Base-by-base conservation (phyloP, 2,113 vertebrate genomes). In the Stictonetta naevosa region DNA sequence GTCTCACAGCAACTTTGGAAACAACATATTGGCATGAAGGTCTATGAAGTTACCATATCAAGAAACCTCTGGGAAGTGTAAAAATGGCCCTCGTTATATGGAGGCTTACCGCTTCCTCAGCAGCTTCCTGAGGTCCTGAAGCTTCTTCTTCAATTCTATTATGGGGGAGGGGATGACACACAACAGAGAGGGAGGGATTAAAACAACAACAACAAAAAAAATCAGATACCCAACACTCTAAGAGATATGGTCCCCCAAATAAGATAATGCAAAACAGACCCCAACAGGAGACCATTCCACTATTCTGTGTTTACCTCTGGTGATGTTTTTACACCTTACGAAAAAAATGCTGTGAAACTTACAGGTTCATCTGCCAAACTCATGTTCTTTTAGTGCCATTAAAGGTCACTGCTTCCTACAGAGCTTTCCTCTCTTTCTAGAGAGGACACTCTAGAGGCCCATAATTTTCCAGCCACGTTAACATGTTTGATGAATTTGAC, bases 31-130 rank as follows among this genome's bases (percentile, higher is more conserved):
- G 29, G 21, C 34, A 28, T 64, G 25, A 68, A 56, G 25, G 25
- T 44, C 52, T 82, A 8, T 21, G 76, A 72, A 88, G 67, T 36
- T 77, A 50, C 38, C 13, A 4, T 5, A 44, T 5, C 67, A 38
- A 34, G 52, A 59, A 68, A 16, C 21, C 55, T 3, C 9, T 46
- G 71, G 10, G 20, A 63, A 85, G 52, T 26, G 22, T 8, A 56
- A 59, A 21, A 44, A 1, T 6, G 77, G 93, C 84, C 33, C 86
- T 92, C 46, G 1, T 68, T 96, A 22, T 96, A 25, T 0, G 17
- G 67, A 59, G 40, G 67, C 97, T 97, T 91, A 99, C 99, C 98
- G 96, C 96, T 98, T 99, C 93, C 95, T 98, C 73, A 99, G 95
- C 94, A 98, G 3, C 92, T 97, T 99, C 95, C 96, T 98, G 90